Conservation (phyloP, 2,113 vertebrate species). For the Sander lucioperca region DNA sequence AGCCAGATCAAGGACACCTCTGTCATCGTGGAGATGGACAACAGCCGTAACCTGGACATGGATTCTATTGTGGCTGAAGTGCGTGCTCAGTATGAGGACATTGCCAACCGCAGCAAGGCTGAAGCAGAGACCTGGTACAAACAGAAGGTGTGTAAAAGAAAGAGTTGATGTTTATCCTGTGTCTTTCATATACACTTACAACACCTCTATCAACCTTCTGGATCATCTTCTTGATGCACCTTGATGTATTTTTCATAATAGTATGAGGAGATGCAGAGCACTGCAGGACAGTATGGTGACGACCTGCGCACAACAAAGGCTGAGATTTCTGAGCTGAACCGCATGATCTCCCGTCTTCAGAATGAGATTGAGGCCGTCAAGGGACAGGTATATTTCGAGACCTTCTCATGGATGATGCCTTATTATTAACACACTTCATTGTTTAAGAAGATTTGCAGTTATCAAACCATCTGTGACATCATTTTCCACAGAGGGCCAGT, state of each 20-base stretch:
- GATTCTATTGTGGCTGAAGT: constrained; percentile 91
- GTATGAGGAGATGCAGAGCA: constrained; percentile 88
- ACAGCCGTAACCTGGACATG: constrained; percentile 91
- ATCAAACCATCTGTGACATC: neutral
- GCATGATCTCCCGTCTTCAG: constrained; percentile 88
- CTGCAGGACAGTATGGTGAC: constrained; percentile 85
- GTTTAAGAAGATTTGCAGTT: neutral
- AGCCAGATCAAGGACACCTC: constrained; percentile 91
- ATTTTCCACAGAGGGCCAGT: constrained; percentile 82
- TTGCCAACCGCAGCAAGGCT: constrained; percentile 85
- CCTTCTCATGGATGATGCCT: neutral
- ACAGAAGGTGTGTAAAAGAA: constrained; percentile 83
- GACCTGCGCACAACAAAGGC: constrained; percentile 87
- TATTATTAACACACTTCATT: neutral
- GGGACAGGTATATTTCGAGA: constrained; percentile 86
- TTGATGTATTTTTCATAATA: constrained; percentile 56
- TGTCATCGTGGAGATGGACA: constrained; percentile 93
- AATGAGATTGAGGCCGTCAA: constrained; percentile 87
- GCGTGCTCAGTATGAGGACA: constrained; percentile 91
- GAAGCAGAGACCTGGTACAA: constrained; percentile 91
- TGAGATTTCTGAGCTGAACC: constrained; percentile 90
- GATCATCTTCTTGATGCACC: neutral
- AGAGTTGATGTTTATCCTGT: neutral
- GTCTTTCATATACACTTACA: neutral
- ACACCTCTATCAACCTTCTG: neutral